These are phyloP conservation scores for Mellilla xanthometata DNA, from an alignment of 2,888 invertebrate species.

Conservation along the genomic window DNA sequence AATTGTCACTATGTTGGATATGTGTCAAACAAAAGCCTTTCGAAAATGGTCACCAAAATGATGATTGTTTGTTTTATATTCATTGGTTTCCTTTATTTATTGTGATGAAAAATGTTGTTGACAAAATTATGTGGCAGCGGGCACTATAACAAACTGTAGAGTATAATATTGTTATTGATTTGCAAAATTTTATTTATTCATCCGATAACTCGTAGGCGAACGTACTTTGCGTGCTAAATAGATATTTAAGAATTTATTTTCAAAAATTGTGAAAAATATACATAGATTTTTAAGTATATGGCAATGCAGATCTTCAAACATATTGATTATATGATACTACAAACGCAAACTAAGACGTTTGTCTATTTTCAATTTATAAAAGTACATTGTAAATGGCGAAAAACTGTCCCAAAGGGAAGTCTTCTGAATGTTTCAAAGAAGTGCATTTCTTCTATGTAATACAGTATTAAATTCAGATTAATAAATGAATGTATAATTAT, in stretches of 20 bases:
- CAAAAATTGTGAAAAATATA: conserved; percentile 78
- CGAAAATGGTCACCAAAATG: conserved; percentile 77
- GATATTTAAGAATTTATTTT: conserved; percentile 69
- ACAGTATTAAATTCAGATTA: conserved; percentile 91
- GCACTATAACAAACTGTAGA: conserved; percentile 65
- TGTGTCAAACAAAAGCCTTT: conserved; percentile 78
- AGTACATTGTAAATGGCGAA: conserved; percentile 56
- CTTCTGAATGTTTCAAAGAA: conserved; percentile 95
- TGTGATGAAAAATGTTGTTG: conserved; percentile 80
- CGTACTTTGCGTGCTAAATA: conserved; percentile 65
- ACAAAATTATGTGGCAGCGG: conserved; percentile 77
- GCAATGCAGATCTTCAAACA: conserved; percentile 82
- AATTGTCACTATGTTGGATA: conserved; percentile 81
- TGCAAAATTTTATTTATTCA: conserved; percentile 80
- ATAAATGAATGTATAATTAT: conserved; percentile 79
- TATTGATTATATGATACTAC: conserved; percentile 64
- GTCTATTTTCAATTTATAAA: conserved; percentile 69
- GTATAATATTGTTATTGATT: conserved; percentile 77
- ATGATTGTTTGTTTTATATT: conserved; percentile 63
- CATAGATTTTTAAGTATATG: conserved; percentile 82
- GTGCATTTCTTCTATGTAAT: conserved; percentile 96
- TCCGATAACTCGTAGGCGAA: conserved; percentile 69
- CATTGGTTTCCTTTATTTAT: conserved; percentile 69
- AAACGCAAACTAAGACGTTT: conserved; percentile 55
- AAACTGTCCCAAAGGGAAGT: conserved; percentile 84